Evolutionary conservation across 1,140 invertebrate species (phyloP).

Genomic region (Drosophila carrolli): DNA sequence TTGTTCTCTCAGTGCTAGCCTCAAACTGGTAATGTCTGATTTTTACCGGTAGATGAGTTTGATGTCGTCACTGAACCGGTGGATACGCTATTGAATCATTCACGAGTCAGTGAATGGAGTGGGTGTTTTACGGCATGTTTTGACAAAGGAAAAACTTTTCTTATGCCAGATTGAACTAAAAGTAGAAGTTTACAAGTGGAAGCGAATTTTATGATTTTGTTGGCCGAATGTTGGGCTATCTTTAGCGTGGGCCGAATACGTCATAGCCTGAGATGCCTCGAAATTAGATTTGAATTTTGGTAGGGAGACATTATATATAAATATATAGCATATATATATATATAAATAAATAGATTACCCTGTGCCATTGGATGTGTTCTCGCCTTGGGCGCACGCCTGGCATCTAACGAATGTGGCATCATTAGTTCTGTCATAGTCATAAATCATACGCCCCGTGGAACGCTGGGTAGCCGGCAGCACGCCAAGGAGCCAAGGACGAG

Average conservation of each 20-base stretch:
- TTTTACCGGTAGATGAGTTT: slow-evolving; percentile 36
- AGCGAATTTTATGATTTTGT: slow-evolving; percentile 19
- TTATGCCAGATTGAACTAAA: slow-evolving; percentile 38
- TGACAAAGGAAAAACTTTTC: slow-evolving; percentile 44
- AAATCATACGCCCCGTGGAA: slow-evolving; percentile 63
- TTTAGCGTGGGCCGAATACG: slow-evolving; percentile 10
- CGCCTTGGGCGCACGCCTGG: slow-evolving; percentile 27
- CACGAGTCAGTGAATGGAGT: slow-evolving; percentile 18
- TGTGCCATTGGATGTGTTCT: slow-evolving; percentile 18
- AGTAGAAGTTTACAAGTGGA: slow-evolving; percentile 28
- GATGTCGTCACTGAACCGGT: slow-evolving; percentile 68
- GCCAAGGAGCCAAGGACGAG: slow-evolving; percentile 26
- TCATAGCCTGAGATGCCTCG: slow-evolving; percentile 25
- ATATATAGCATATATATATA: slow-evolving; percentile 1
- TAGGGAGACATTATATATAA: neutral
- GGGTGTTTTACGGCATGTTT: slow-evolving; percentile 41
- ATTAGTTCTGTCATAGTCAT: slow-evolving; percentile 72
- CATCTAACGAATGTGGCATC: slow-evolving; percentile 66
- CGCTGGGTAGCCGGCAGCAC: slow-evolving; percentile 32
- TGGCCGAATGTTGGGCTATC: slow-evolving; percentile 1
- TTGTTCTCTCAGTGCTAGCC: neutral
- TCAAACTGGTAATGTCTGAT: slow-evolving; percentile 13
- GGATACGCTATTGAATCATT: slow-evolving; percentile 58
- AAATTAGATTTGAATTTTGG: slow-evolving; percentile 11
- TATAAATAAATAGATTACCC: slow-evolving; percentile 9